phyloP scores from a whole-genome alignment of 1,140 invertebrate genomes.

The Bursaphelenchus mucronatus region DNA sequence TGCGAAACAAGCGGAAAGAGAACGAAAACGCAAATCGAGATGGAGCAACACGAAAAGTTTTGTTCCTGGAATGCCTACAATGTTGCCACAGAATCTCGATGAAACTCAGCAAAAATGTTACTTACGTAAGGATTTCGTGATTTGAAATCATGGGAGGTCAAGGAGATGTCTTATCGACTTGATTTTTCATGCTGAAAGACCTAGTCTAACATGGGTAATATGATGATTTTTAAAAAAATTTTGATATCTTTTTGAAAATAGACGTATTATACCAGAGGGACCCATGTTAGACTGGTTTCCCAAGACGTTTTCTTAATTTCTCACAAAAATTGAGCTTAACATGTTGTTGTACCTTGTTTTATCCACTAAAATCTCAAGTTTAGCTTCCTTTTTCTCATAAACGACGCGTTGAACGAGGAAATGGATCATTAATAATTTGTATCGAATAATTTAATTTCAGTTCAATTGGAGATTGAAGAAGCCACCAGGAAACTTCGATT shows the following conservation, averaged over 20 bases:
- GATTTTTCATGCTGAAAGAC: not conserved
- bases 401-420: not conserved
- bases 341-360: slow-evolving; percentile 9
- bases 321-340: no score
- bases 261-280: not conserved
- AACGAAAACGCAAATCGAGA: slow-evolving; percentile 44
- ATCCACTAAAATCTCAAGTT: not conserved
- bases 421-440: slow-evolving; percentile 16
- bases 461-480: slow-evolving; percentile 60
- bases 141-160: slow-evolving; percentile 1
- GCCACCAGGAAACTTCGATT: slow-evolving; percentile 54
- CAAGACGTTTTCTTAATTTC: no score
- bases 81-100: slow-evolving; percentile 54
- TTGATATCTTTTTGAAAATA: not conserved
- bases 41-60: slow-evolving; percentile 57
- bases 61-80: slow-evolving; percentile 61
- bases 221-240: slow-evolving; percentile 1
- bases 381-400: slow-evolving; percentile 11
- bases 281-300: slow-evolving; percentile 4
- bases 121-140: slow-evolving; percentile 49
- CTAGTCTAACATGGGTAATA: not conserved
- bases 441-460: slow-evolving; percentile 41
- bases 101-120: slow-evolving; percentile 54
- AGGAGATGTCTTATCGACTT: not conserved
- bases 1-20: not conserved